Conservation (phyloP, 2,113 vertebrate genomes). For the Halcyon senegalensis region DNA sequence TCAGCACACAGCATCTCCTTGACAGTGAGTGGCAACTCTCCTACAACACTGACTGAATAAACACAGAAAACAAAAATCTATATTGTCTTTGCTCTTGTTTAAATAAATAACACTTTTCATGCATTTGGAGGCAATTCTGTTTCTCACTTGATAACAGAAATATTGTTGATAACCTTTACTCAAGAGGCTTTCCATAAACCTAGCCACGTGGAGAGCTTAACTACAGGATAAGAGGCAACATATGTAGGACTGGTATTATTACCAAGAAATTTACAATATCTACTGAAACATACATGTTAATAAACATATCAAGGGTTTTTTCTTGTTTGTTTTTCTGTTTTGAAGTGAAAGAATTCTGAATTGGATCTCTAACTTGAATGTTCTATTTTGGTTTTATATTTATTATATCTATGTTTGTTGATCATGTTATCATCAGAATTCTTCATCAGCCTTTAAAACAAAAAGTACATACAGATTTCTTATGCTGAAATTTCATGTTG, state of each 20-base stretch:
- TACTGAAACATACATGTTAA: not conserved
- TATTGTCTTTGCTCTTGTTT: not conserved
- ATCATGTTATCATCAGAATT: not conserved
- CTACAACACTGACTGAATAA: not conserved
- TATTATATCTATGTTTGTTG: not conserved
- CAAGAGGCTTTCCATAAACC: not conserved
- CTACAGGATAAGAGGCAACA: not conserved
- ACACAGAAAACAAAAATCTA: not conserved
- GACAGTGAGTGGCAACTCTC: not conserved
- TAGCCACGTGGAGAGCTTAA: not conserved
- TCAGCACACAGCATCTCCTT: not conserved
- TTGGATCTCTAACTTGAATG: not conserved
- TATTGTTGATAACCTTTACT: not conserved
- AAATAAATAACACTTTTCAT: not conserved
- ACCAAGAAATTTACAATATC: not conserved
- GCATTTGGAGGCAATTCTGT: not conserved
- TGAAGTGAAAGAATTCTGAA: not conserved
- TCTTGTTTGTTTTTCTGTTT: not conserved
- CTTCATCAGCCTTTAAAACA: not conserved
- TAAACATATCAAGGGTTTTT: not conserved
- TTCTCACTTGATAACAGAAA: not conserved
- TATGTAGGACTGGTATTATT: not conserved
- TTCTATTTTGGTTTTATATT: not conserved
- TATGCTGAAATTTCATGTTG: not conserved
- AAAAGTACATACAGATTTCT: not conserved